These are phyloP conservation scores for Zygogramma bicolorata DNA, from an alignment of 2,888 invertebrate species.

Conservation along the genomic window DNA sequence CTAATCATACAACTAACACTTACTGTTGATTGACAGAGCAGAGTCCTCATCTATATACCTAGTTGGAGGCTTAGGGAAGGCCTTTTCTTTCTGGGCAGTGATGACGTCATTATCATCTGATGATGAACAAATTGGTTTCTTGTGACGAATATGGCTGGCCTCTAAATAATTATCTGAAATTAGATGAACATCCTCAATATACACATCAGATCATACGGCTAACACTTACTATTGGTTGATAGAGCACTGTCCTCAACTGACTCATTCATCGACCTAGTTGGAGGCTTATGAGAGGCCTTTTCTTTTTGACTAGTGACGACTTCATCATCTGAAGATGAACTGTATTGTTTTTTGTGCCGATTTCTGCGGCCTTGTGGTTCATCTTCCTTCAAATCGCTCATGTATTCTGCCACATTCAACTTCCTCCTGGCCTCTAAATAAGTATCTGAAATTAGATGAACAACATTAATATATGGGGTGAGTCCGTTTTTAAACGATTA, in stretches of 20 bases:
- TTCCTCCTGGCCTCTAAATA: neutral
- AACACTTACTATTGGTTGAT: neutral
- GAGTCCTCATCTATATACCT: no score
- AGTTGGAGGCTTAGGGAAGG: no score
- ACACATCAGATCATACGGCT: neutral
- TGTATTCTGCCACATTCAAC: slow-evolving; percentile 9
- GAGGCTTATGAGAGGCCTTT: neutral
- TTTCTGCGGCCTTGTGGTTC: neutral
- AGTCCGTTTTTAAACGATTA: neutral
- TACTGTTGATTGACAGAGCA: neutral
- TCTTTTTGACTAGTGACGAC: neutral
- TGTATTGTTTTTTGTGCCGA: neutral
- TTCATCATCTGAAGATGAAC: slow-evolving; percentile 6
- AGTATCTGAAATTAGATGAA: neutral
- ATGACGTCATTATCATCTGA: no score
- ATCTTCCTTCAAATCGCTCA: neutral
- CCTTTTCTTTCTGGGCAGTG: no score
- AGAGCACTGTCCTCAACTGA: neutral
- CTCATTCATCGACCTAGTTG: neutral
- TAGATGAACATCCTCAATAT: no score
- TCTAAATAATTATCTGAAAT: no score
- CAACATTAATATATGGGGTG: neutral
- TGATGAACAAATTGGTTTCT: no score
- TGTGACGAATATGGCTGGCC: no score
- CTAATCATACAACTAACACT: neutral